Evolutionary conservation across 2,888 invertebrate species (phyloP).

Genomic region (Coleophora deauratella): DNA sequence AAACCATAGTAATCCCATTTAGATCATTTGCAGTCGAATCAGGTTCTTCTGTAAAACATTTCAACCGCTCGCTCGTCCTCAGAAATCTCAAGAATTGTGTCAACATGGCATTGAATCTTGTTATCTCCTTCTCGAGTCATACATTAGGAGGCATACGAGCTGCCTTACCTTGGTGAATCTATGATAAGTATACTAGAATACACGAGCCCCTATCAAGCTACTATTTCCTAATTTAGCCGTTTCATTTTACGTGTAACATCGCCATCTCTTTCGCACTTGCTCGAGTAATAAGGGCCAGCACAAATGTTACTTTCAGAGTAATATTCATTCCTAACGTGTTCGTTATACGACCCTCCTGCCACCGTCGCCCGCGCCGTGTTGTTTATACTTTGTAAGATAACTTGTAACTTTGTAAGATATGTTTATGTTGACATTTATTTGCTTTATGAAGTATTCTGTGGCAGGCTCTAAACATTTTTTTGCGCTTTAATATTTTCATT

Average conservation of each 20-base stretch:
- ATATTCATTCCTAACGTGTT: slow-evolving; percentile 31
- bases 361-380: slow-evolving; percentile 10
- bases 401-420: slow-evolving; percentile 11
- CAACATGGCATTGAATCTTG: too few relatives aligned
- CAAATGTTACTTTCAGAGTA: slow-evolving; percentile 23
- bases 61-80: too few relatives aligned
- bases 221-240: slow-evolving; percentile 22
- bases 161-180: slow-evolving; percentile 3
- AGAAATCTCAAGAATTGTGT: too few relatives aligned
- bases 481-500: too few relatives aligned
- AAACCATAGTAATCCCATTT: too few relatives aligned
- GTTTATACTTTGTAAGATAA: slow-evolving; percentile 22
- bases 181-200: not conserved
- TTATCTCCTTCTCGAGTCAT: too few relatives aligned
- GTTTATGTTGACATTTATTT: slow-evolving; percentile 9
- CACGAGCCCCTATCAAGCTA: slow-evolving; percentile 14
- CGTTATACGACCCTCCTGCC: slow-evolving; percentile 18
- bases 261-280: slow-evolving; percentile 15
- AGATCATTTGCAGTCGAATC: too few relatives aligned
- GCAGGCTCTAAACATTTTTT: too few relatives aligned
- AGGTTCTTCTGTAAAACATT: too few relatives aligned
- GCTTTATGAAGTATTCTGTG: slow-evolving; percentile 15
- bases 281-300: slow-evolving; percentile 16
- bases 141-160: not conserved
- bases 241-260: slow-evolving; percentile 7